A percentile compares a stretch with the other conserved stretches of the same genome.
phyloP scores from a whole-genome alignment of 1,140 invertebrate species.

The Pseudomyrmex dendroicus region DNA sequence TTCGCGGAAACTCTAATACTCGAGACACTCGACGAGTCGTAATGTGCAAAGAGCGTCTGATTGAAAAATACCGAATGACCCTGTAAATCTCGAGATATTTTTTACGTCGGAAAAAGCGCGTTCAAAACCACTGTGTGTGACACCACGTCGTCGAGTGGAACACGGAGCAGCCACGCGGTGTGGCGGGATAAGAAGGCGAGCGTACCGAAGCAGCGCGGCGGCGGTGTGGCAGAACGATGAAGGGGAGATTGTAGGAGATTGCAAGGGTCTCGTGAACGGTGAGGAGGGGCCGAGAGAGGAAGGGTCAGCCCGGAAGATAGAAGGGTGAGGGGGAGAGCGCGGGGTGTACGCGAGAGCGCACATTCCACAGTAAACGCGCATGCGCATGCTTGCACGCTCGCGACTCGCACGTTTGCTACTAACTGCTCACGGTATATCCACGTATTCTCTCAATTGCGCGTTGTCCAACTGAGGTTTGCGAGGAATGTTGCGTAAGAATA shows the following conservation, averaged over 20 bases:
- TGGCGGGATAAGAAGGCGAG: constrained; percentile 8
- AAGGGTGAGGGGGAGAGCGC: constrained; percentile 10
- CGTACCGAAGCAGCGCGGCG: constrained; percentile 3
- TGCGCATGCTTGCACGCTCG: constrained; percentile 67
- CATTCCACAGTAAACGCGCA: constrained; percentile 80
- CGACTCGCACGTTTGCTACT: constrained; percentile 41
- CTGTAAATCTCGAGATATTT: no score
- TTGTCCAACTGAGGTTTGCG: constrained; percentile 37
- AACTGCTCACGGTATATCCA: constrained; percentile 65
- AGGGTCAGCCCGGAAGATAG: background rate
- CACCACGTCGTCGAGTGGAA: constrained; percentile 68
- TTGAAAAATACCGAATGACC: no score
- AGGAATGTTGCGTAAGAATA: background rate
- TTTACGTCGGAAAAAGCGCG: no score
- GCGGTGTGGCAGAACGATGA: constrained; percentile 53
- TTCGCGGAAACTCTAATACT: no score
- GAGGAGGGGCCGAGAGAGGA: constrained; percentile 32
- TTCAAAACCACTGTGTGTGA: constrained; percentile 62
- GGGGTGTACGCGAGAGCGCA: constrained; percentile 64
- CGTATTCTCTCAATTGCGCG: constrained; percentile 65
- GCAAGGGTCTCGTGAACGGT: constrained; percentile 30
- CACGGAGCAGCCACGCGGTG: constrained; percentile 23
- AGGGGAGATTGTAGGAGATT: constrained; percentile 54
- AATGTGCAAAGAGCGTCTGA: no score
- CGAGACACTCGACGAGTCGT: no score